phyloP scores from a whole-genome alignment of 2,888 invertebrate species.

The Erebia epiphron region DNA sequence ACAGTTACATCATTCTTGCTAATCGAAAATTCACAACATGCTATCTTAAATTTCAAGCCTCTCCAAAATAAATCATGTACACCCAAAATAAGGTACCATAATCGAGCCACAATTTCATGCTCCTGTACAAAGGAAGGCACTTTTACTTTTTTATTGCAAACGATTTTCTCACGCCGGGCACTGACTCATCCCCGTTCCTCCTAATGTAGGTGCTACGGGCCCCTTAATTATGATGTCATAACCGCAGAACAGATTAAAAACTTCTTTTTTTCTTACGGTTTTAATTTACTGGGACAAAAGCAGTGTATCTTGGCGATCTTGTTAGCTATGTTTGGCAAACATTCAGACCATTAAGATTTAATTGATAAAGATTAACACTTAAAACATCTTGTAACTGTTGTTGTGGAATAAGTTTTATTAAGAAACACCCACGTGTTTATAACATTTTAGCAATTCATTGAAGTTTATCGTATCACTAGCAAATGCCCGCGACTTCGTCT shows the following conservation, averaged over 20 bases:
- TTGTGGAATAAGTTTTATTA: constrained; percentile 21
- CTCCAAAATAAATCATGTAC: constrained; percentile 72
- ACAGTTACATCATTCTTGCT: constrained; percentile 65
- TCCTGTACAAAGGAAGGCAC: constrained; percentile 77
- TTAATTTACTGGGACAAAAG: constrained; percentile 63
- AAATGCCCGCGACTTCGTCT: too few relatives aligned
- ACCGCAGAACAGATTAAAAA: constrained; percentile 49
- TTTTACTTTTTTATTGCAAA: constrained; percentile 75
- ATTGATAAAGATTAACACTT: constrained; percentile 41
- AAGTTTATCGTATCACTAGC: background rate
- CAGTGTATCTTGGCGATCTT: constrained; percentile 52
- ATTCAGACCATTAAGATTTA: constrained; percentile 43
- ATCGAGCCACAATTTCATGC: constrained; percentile 69
- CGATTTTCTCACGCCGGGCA: constrained; percentile 66
- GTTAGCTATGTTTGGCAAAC: constrained; percentile 47
- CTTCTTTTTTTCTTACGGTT: constrained; percentile 62
- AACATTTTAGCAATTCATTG: constrained; percentile 3
- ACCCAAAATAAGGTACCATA: constrained; percentile 66
- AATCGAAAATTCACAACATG: constrained; percentile 72
- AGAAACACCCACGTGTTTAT: constrained; percentile 15
- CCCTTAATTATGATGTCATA: constrained; percentile 78
- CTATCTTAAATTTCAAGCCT: constrained; percentile 70
- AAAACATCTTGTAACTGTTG: constrained; percentile 39
- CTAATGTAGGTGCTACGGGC: constrained; percentile 54
- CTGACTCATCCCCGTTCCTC: constrained; percentile 64